A percentile compares a stretch with the other conserved stretches of the same genome.
These are phyloP conservation scores for Leucopsar rothschildi DNA, from an alignment of 2,113 vertebrate species.

Conservation along the genomic window DNA sequence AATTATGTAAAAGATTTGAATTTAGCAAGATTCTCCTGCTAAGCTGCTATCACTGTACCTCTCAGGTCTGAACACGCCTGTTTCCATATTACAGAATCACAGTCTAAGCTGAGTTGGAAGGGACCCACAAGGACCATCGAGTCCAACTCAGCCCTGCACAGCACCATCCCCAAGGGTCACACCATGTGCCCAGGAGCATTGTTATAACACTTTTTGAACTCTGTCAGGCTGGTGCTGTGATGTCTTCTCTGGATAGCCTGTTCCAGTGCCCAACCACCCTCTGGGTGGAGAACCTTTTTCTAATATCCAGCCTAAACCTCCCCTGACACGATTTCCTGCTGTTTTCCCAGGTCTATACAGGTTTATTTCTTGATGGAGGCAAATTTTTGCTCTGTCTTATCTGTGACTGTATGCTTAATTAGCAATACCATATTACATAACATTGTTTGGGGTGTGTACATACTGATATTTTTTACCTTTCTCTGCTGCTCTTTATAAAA, in stretches of 20 bases:
- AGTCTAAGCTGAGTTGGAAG: no score
- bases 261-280: neutral
- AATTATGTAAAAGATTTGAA: neutral
- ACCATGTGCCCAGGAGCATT: neutral
- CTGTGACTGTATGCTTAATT: neutral
- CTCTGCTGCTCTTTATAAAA: neutral
- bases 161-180: no score
- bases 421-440: neutral
- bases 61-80: rapidly evolving
- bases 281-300: neutral
- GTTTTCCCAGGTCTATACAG: neutral
- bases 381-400: neutral
- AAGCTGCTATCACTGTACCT: neutral
- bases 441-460: neutral
- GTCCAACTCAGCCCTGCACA: neutral
- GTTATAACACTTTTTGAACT: neutral
- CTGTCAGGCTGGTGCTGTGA: neutral
- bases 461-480: neutral
- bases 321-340: neutral
- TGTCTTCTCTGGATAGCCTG: neutral
- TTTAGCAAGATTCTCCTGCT: neutral
- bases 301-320: neutral
- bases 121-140: neutral
- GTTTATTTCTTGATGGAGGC: neutral
- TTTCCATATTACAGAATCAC: neutral